Conservation (phyloP, 1,140 invertebrate species). For the Paraescarpia echinospica region DNA sequence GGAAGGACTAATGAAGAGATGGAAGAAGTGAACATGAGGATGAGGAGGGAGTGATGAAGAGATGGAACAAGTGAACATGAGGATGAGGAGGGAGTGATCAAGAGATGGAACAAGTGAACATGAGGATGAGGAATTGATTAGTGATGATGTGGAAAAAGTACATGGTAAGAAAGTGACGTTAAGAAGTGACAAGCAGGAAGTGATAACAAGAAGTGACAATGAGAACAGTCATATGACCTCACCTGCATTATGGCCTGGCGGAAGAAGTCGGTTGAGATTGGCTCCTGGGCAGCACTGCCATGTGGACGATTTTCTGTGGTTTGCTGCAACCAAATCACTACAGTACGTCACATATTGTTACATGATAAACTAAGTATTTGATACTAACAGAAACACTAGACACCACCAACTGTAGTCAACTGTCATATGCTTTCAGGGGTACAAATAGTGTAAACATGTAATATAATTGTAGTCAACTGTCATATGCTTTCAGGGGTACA, state of each 20-base stretch:
- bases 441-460: too few species aligned
- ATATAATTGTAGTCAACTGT: too few species aligned
- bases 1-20: too few species aligned
- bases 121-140: background rate
- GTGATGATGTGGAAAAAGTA: background rate
- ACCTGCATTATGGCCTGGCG: slow-evolving; percentile 35
- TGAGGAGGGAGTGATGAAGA: too few species aligned
- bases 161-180: background rate
- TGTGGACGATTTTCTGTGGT: background rate
- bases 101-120: background rate
- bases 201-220: slow-evolving; percentile 4
- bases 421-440: too few species aligned
- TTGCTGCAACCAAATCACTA: background rate
- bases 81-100: too few species aligned
- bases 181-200: background rate
- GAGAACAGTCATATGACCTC: slow-evolving; percentile 11
- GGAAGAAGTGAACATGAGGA: too few species aligned
- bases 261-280: slow-evolving; percentile 34
- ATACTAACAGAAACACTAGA: too few species aligned
- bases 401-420: too few species aligned
- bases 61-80: background rate
- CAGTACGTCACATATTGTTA: too few species aligned
- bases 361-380: too few species aligned
- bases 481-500: too few species aligned
- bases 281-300: background rate